Percentiles rank a stretch among this genome's conserved stretches.
These are phyloP conservation scores for Menura novaehollandiae DNA, from an alignment of 2,113 vertebrate genomes.

Conservation along the genomic window DNA sequence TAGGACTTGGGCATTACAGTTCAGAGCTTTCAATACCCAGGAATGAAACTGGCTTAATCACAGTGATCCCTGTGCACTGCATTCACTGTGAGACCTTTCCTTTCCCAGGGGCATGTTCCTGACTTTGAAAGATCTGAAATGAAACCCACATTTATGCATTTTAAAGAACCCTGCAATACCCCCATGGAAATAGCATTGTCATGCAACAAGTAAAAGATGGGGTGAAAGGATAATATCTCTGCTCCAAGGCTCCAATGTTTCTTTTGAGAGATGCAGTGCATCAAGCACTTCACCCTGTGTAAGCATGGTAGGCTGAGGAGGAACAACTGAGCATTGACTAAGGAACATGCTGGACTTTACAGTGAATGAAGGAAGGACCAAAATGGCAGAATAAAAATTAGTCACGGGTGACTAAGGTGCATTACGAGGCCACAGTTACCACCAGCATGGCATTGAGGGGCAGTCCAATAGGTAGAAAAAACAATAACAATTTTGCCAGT, in stretches of 20 bases:
- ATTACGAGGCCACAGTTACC: not conserved
- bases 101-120: not conserved
- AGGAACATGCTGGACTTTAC: not conserved
- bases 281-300: not conserved
- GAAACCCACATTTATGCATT: not conserved
- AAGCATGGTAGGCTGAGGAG: not conserved
- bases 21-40: not conserved
- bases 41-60: not conserved
- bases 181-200: not conserved
- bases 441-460: not conserved
- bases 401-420: not conserved
- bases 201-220: not conserved
- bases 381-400: not conserved
- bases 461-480: not conserved
- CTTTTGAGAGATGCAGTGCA: not conserved
- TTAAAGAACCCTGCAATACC: not conserved
- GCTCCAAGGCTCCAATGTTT: not conserved
- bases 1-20: not conserved
- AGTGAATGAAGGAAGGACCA: not conserved
- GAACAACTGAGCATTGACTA: not conserved
- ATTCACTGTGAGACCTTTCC: not conserved
- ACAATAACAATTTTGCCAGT: not conserved
- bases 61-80: not conserved
- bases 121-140: not conserved
- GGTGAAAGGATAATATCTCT: not conserved